Evolutionary conservation across 2,113 vertebrate species (phyloP), one percentile per base, ranked within the genome.

Genomic region (Jacana jacana): DNA sequence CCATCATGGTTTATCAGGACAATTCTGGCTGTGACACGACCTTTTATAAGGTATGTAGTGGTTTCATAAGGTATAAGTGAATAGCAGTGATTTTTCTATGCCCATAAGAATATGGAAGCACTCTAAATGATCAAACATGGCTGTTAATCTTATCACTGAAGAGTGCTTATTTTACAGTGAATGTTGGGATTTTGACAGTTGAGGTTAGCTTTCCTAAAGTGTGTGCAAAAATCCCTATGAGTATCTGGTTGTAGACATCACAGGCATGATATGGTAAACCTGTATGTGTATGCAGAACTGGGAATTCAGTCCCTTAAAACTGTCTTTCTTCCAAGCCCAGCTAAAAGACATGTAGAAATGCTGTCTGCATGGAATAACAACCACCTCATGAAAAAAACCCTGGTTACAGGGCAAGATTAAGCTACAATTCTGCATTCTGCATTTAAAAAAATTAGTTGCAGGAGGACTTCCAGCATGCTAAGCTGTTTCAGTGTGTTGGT

Each of bases 1-100:
- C 99, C 99, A 2, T 99, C 99, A 2, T 99, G 99, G 99, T 99
- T 99, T 91, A 99, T 99, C 96, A 98, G 99, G 96, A 99, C 99
- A 60, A 96, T 99, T 97, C 98, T 99, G 91, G 99, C 99, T 68
- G 98, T 99, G 64, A 99, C 99, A 85, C 98, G 98, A 89, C 99
- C 99, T 93, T 99, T 99, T 97, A 99, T 99, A 98, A 99, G 99
- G 99, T 99, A 98, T 13, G 63, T 55, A 33, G 35, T 83, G 54
- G 27, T 93, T 99, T 99, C 97, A 99, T 99, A 98, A 99, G 99
- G 99, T 99, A 98, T 13, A 57, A 33, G 35, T 86, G 54, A 48
- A 39, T 17, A 63, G 23, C 13, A 39, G 23, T 73, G 49, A 17
- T 80, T 42, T 42, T 94, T 80, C 46, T 82, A 0, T 76, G 23